Base-by-base conservation (phyloP, 2,888 invertebrate genomes). In the Drosophila helvetica region DNA sequence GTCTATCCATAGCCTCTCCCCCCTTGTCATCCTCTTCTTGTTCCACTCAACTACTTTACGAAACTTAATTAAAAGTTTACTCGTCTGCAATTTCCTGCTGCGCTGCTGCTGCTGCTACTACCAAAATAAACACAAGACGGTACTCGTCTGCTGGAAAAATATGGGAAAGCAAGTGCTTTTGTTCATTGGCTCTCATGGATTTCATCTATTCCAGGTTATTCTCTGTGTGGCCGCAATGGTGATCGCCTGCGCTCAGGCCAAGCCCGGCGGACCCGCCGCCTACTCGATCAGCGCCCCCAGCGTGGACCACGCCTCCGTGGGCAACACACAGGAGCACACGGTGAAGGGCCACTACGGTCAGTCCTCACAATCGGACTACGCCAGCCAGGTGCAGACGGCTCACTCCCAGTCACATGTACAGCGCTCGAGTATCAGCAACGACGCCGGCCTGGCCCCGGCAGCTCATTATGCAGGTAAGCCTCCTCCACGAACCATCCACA, bases 281-380 rank as follows among this genome's bases (percentile, higher is more conserved):
- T 92, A 92, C 43, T 90, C 91, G 58, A 92, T 92, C 64, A 92
- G 90, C 3, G 90, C 91, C 0, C 91, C 92, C 67, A 91, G 91
- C 74, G 90, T 85, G 67, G 92, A 92, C 73, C 91, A 91, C 63
- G 91, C 85, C 56, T 92, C 90, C 15, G 92, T 92, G 33, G 92
- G 92, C 60, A 89, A 89, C 53, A 84, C 90, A 57, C 92, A 92
- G 74, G 92, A 92, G 80, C 91, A 92, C 50, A 92, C 92, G 25
- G 91, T 92, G 10, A 89, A 92, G 89, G 92, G 92, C 12, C 91
- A 90, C 69, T 91, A 91, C 60, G 92, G 92, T 22, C 91, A 92
- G 78, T 91, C 90, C 38, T 92, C 92, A 19, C 90, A 92, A 66
- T 92, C 92, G 50, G 90, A 91, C 78, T 92, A 92, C 59, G 86